A percentile compares a stretch with the other conserved stretches of the same genome.
These are phyloP conservation scores for Xyrauchen texanus DNA, from an alignment of 2,113 vertebrate species.

Conservation along the genomic window DNA sequence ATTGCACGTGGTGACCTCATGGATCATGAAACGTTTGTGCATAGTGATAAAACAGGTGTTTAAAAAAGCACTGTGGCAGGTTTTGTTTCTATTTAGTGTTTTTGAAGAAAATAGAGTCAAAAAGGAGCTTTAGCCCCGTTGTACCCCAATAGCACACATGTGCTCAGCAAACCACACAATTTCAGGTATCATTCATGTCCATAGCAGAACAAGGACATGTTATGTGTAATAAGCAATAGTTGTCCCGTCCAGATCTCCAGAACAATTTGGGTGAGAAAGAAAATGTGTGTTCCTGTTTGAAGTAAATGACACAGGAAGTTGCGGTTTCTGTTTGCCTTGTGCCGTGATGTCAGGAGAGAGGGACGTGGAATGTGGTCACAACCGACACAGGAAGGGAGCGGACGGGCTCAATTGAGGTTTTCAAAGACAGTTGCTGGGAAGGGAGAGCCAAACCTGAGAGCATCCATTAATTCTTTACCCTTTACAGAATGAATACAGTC, in stretches of 20 bases:
- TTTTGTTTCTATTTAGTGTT: too few relatives aligned
- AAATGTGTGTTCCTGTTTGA: background rate
- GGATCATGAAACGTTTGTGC: too few relatives aligned
- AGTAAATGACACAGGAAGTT: conserved; percentile 25
- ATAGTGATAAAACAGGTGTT: too few relatives aligned
- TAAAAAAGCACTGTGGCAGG: too few relatives aligned
- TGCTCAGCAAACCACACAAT: too few relatives aligned
- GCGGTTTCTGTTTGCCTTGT: conserved; percentile 40
- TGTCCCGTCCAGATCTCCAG: background rate
- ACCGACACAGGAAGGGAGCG: conserved; percentile 1
- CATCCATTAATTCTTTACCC: conserved; percentile 65
- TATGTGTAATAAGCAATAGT: background rate
- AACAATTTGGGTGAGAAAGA: conserved; percentile 22
- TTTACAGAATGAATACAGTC: conserved; percentile 24
- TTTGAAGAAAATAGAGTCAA: too few relatives aligned
- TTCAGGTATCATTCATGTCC: too few relatives aligned
- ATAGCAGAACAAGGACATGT: too few relatives aligned
- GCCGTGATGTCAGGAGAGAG: conserved; percentile 48
- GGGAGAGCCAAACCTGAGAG: conserved; percentile 61
- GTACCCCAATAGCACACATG: too few relatives aligned
- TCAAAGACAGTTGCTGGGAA: conserved; percentile 63
- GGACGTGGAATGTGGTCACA: conserved; percentile 27
- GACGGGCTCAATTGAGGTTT: conserved; percentile 39
- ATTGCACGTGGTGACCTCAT: too few relatives aligned
- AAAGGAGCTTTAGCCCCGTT: too few relatives aligned